These are phyloP conservation scores for Dunckerocampus dactyliophorus DNA, from an alignment of 2,113 vertebrate species.

Conservation along the genomic window DNA sequence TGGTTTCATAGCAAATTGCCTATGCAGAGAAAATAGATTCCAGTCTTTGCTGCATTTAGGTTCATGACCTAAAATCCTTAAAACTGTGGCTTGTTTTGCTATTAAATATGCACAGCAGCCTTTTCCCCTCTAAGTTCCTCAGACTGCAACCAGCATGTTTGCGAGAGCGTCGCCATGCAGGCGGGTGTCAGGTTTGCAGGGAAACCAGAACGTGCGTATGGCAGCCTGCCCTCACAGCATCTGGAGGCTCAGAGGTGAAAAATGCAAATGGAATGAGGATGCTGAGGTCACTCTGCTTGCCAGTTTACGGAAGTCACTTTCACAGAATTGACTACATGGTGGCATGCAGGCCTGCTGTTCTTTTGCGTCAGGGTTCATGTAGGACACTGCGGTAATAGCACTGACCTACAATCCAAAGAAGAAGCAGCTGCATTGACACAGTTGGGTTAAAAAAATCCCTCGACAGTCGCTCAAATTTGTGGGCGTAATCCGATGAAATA, in stretches of 20 bases:
- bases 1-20: conserved; percentile 10
- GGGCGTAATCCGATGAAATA: conserved; percentile 48
- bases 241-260: conserved; percentile 1
- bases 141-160: conserved; percentile 12
- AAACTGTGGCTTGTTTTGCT: conserved; percentile 18
- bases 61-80: not conserved
- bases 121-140: conserved; percentile 16
- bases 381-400: conserved; percentile 30
- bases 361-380: conserved; percentile 27
- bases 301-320: conserved; percentile 28
- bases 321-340: conserved; percentile 23
- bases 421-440: conserved; percentile 43
- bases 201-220: conserved; percentile 10
- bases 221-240: conserved; percentile 11
- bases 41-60: conserved; percentile 1
- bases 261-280: conserved; percentile 28
- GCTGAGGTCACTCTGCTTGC: conserved; percentile 41
- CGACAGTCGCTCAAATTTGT: conserved; percentile 45
- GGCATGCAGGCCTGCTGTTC: conserved; percentile 14
- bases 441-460: conserved; percentile 47
- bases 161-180: conserved; percentile 5
- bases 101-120: conserved; percentile 53
- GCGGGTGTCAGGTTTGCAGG: conserved; percentile 12
- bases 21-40: conserved; percentile 17
- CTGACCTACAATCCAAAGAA: conserved; percentile 28